These are phyloP conservation scores for Cuculus canorus DNA, from an alignment of 2,797 vertebrate genomes.

Conservation along the genomic window DNA sequence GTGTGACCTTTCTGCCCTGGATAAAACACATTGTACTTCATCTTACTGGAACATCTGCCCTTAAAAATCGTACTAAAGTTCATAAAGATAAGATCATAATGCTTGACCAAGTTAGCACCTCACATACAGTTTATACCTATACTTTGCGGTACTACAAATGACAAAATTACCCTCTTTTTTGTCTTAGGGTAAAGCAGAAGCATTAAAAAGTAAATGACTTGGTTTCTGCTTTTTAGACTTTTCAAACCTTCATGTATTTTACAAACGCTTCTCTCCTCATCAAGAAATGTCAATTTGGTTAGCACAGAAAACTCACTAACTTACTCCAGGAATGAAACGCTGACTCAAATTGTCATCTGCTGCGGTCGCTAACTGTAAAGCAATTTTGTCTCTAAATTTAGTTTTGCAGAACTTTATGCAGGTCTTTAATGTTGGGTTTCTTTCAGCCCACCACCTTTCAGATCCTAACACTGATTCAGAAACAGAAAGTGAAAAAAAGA, in stretches of 20 bases:
- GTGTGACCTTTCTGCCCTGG: not conserved
- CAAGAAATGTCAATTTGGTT: not conserved
- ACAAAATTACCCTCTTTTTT: conserved; percentile 28
- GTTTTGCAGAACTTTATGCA: not conserved
- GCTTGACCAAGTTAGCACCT: not conserved
- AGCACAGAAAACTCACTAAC: conserved; percentile 7
- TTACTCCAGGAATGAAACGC: not conserved
- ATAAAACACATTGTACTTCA: not conserved
- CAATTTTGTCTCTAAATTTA: not conserved
- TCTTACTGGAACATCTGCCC: not conserved
- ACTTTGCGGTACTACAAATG: conserved; percentile 18
- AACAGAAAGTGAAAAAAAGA: not conserved
- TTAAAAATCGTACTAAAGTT: not conserved
- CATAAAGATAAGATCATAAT: not conserved
- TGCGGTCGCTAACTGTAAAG: not conserved
- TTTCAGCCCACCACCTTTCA: not conserved
- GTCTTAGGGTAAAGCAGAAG: not conserved
- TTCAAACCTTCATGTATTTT: not conserved
- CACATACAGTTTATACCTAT: not conserved
- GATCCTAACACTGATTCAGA: not conserved
- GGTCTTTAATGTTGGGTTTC: not conserved
- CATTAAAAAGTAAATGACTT: not conserved
- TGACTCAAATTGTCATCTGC: not conserved
- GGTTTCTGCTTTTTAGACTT: conserved; percentile 29
- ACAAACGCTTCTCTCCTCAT: not conserved